Conservation (phyloP, 2,797 vertebrate genomes). For the Nyctibius grandis region DNA sequence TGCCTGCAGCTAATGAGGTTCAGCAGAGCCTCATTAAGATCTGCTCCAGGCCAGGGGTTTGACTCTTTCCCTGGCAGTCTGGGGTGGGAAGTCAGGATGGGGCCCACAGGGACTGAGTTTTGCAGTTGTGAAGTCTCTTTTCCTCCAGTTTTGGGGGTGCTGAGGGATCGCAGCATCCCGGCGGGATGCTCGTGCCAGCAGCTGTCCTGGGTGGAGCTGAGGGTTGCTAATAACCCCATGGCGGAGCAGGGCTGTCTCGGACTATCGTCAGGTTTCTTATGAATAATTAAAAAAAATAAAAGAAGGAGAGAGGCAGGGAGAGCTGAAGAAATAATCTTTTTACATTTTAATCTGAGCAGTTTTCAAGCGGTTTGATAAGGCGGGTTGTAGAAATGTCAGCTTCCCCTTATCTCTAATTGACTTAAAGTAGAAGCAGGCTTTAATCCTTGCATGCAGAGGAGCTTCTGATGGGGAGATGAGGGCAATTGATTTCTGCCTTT, state of each 20-base stretch:
- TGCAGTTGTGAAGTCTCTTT: neutral
- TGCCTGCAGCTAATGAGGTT: slow-evolving; percentile 1
- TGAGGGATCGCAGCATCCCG: neutral
- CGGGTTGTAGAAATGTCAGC: slow-evolving; percentile 77
- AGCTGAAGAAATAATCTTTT: slow-evolving; percentile 72
- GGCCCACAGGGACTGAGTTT: neutral
- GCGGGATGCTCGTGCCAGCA: neutral
- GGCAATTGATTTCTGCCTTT: slow-evolving; percentile 76
- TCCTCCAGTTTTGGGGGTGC: neutral
- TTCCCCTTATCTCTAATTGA: slow-evolving; percentile 81
- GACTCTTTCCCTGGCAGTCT: neutral
- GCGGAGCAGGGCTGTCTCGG: neutral
- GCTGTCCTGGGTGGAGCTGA: neutral
- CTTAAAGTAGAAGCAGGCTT: slow-evolving; percentile 72
- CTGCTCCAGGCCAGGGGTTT: neutral
- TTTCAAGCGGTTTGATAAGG: slow-evolving; percentile 74
- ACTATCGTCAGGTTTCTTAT: slow-evolving; percentile 40
- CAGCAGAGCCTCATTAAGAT: slow-evolving; percentile 19
- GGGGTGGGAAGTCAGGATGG: neutral
- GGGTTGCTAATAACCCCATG: neutral
- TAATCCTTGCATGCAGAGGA: slow-evolving; percentile 78
- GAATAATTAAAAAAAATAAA: slow-evolving; percentile 62
- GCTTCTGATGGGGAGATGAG: slow-evolving; percentile 74
- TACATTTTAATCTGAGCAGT: slow-evolving; percentile 77
- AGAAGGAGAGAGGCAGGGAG: slow-evolving; percentile 9